Percentiles rank a stretch among this genome's conserved stretches.
phyloP scores from a whole-genome alignment of 2,888 invertebrate genomes.

The Drosophila nr. fundita region DNA sequence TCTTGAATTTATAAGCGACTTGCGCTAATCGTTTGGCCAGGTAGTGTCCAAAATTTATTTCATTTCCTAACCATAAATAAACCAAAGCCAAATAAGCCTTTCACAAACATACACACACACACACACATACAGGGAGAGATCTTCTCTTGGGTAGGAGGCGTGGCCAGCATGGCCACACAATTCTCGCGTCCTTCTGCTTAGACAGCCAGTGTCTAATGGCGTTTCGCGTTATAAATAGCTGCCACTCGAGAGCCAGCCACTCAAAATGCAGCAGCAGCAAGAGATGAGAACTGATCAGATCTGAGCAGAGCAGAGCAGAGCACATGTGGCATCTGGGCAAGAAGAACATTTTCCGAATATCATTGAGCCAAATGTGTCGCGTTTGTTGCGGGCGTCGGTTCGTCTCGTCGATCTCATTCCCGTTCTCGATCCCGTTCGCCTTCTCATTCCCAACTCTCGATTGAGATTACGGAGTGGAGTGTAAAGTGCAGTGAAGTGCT shows the following conservation, averaged over 20 bases:
- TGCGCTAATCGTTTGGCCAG: slow-evolving; percentile 62
- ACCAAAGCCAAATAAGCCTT: slow-evolving; percentile 58
- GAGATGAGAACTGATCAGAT: slow-evolving; percentile 23
- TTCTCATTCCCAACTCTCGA: background rate
- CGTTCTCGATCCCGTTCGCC: background rate
- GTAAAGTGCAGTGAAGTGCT: slow-evolving; percentile 20
- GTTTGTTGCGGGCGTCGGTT: slow-evolving; percentile 75
- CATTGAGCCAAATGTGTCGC: slow-evolving; percentile 82
- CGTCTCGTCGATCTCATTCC: slow-evolving; percentile 33
- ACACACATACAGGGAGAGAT: slow-evolving; percentile 57
- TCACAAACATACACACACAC: slow-evolving; percentile 56
- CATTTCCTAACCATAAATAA: slow-evolving; percentile 57
- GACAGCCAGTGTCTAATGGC: slow-evolving; percentile 70
- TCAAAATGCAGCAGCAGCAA: slow-evolving; percentile 68
- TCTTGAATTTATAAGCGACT: slow-evolving; percentile 66
- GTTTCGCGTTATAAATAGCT: slow-evolving; percentile 80
- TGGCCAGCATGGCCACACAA: slow-evolving; percentile 47
- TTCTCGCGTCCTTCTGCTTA: slow-evolving; percentile 66
- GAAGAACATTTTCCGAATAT: slow-evolving; percentile 51
- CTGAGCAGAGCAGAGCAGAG: slow-evolving; percentile 27
- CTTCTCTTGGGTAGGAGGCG: slow-evolving; percentile 49
- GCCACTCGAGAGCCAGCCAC: slow-evolving; percentile 77
- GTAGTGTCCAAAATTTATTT: slow-evolving; percentile 69
- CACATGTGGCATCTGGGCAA: slow-evolving; percentile 48
- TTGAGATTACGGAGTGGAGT: slow-evolving; percentile 11